These are phyloP conservation scores for Tillus elongatus DNA, from an alignment of 2,888 invertebrate genomes.

Conservation along the genomic window DNA sequence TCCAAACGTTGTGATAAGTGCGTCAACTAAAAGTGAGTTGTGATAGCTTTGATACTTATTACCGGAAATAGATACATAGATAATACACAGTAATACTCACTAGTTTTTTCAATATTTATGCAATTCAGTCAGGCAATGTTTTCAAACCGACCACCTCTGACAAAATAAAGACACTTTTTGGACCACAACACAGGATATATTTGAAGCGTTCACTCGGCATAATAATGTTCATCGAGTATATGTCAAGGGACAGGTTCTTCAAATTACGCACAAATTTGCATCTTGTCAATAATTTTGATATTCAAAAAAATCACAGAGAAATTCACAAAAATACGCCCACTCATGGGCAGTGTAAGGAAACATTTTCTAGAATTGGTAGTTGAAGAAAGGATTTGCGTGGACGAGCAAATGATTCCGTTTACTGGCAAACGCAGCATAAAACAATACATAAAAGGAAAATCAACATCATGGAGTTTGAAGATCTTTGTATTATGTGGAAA, in stretches of 20 bases:
- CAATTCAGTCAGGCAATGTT: slow-evolving; percentile 7
- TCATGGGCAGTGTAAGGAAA: slow-evolving; percentile 18
- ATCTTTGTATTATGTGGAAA: slow-evolving; percentile 23
- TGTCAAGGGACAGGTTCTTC: slow-evolving; percentile 20
- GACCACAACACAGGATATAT: slow-evolving; percentile 11
- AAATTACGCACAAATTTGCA: slow-evolving; percentile 19
- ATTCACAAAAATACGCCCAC: slow-evolving; percentile 23
- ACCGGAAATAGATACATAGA: too few relatives aligned
- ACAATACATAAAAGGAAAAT: slow-evolving; percentile 14
- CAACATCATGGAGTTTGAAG: slow-evolving; percentile 21
- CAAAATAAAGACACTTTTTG: slow-evolving; percentile 10
- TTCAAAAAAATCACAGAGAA: slow-evolving; percentile 14
- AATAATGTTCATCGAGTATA: slow-evolving; percentile 14
- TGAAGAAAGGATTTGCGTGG: slow-evolving; percentile 9
- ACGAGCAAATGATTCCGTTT: slow-evolving; percentile 12
- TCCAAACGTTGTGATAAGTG: too few relatives aligned
- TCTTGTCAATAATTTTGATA: slow-evolving; percentile 19
- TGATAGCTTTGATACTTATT: too few relatives aligned
- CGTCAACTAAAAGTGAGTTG: too few relatives aligned
- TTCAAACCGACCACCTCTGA: slow-evolving; percentile 6
- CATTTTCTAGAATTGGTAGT: slow-evolving; percentile 18
- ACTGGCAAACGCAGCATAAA: slow-evolving; percentile 10
- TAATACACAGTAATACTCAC: slow-evolving; percentile 9
- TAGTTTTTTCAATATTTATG: slow-evolving; percentile 11
- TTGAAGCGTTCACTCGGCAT: slow-evolving; percentile 13